Evolutionary conservation across 1,140 invertebrate species (phyloP), one percentile per base, ranked within the genome.

Genomic region (Lerema accius): DNA sequence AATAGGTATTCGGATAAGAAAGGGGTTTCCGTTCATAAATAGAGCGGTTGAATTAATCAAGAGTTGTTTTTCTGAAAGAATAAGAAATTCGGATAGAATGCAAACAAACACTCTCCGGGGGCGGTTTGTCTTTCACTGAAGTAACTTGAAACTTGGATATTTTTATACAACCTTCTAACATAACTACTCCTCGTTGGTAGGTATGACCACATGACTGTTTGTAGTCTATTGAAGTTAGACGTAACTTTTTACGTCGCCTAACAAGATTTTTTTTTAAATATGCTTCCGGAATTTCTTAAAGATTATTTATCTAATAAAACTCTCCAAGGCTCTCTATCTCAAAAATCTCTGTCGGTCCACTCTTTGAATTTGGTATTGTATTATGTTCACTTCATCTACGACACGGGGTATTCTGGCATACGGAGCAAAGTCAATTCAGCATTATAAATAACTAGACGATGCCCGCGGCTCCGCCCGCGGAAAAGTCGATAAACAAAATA

Each of bases 21-120:
- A 61, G 32, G 51, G 60, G 42, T 60, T 67, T 63, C 17, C 17
- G 53, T 69, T 28, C 46, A 28, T 50, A 70, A 71, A 78, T 76
- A 82, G 73, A 75, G 67, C 45, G 62, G 61, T 67, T 61, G 70
- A 78, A 79, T 83, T 76, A 79, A 81, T 81, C 74, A 78, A 75
- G 71, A 59, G 67, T 76, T 79, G 75, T 77, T 78, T 79, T 76
- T 63, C 67, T 66, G 58, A 51, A 46, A 58, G 55, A 37, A 46
- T 46, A 58, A 58, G 42, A 69, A 67, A 76, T 72, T 69, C 59
- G 40, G 45, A 53, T 50, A 61, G 60, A 66, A 65, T 71, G 66
- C 66, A 68, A 69, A 67, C 67, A 80, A 74, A 76, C 69, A 65
- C 58, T 65, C 75, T 68, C 73, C 28, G 11, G 70, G 65, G 75